Percentiles rank a stretch among this genome's conserved stretches.
Evolutionary conservation across 2,113 vertebrate genomes (phyloP).

Genomic region (Azemiops feae): DNA sequence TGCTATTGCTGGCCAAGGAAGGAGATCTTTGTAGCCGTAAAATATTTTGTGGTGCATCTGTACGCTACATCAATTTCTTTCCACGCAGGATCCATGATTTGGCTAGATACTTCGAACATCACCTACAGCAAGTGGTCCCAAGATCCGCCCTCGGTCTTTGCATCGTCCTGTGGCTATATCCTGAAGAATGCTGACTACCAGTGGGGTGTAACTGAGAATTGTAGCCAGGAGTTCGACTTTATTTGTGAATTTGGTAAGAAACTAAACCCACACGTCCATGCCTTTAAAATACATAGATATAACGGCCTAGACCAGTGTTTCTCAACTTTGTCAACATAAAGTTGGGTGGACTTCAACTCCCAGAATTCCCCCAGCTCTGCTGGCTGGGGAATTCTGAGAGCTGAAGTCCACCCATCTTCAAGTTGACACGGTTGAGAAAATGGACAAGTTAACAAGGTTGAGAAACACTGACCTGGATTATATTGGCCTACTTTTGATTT

Average conservation of each 20-base stretch:
- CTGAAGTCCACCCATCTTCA: neutral
- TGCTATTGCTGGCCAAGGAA: neutral
- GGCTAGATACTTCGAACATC: slow-evolving; percentile 85
- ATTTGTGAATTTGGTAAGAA: slow-evolving; percentile 88
- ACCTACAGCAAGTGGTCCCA: slow-evolving; percentile 82
- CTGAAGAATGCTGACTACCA: slow-evolving; percentile 73
- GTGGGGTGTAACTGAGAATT: slow-evolving; percentile 82
- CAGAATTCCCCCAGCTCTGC: neutral
- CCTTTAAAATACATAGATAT: neutral
- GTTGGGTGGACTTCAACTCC: neutral
- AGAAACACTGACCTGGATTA: neutral
- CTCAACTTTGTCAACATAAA: no score
- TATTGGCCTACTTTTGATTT: neutral
- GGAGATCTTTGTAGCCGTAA: neutral
- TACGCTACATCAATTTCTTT: slow-evolving; percentile 7
- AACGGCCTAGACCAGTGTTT: neutral
- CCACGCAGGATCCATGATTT: slow-evolving; percentile 75
- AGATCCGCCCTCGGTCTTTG: slow-evolving; percentile 45
- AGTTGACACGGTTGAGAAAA: no score
- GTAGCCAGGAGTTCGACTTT: slow-evolving; percentile 81
- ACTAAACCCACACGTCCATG: accelerated
- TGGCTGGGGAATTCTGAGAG: neutral
- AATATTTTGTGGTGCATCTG: neutral
- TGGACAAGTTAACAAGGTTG: no score
- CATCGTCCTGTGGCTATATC: slow-evolving; percentile 76